These are phyloP conservation scores for Coreius guichenoti DNA, from an alignment of 2,797 vertebrate species.

Conservation along the genomic window DNA sequence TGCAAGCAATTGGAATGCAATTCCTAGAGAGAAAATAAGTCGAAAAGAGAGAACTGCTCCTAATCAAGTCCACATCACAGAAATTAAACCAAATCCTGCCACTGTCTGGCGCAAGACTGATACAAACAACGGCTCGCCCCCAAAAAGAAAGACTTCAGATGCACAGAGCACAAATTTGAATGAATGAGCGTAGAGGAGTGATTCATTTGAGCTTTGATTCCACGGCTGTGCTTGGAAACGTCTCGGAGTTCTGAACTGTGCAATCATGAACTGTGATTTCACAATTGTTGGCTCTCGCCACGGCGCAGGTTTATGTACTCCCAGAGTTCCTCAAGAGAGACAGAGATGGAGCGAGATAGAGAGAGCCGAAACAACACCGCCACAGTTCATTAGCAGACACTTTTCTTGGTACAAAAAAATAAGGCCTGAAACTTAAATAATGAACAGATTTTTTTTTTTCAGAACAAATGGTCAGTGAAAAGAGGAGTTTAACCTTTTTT, in stretches of 20 bases:
- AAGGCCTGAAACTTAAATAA: constrained; percentile 18
- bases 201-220: constrained; percentile 75
- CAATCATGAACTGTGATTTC: constrained; percentile 60
- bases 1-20: constrained; percentile 79
- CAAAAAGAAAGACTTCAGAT: constrained; percentile 26
- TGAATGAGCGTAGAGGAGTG: constrained; percentile 61
- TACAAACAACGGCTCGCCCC: constrained; percentile 20
- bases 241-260: constrained; percentile 6
- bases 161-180: constrained; percentile 62
- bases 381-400: constrained; percentile 38
- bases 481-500: not conserved
- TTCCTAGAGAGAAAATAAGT: constrained; percentile 63
- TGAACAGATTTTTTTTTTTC: not conserved
- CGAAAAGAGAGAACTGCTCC: constrained; percentile 58
- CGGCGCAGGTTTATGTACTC: constrained; percentile 54
- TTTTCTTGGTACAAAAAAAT: constrained; percentile 30
- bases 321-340: constrained; percentile 54
- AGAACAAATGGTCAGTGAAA: constrained; percentile 3
- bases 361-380: constrained; percentile 36
- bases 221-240: constrained; percentile 47
- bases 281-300: constrained; percentile 59
- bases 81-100: constrained; percentile 73
- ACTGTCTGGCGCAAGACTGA: constrained; percentile 61
- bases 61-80: constrained; percentile 79
- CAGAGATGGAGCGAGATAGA: constrained; percentile 33